Conservation (phyloP, 2,888 invertebrate species). For the Odontocerum albicorne region DNA sequence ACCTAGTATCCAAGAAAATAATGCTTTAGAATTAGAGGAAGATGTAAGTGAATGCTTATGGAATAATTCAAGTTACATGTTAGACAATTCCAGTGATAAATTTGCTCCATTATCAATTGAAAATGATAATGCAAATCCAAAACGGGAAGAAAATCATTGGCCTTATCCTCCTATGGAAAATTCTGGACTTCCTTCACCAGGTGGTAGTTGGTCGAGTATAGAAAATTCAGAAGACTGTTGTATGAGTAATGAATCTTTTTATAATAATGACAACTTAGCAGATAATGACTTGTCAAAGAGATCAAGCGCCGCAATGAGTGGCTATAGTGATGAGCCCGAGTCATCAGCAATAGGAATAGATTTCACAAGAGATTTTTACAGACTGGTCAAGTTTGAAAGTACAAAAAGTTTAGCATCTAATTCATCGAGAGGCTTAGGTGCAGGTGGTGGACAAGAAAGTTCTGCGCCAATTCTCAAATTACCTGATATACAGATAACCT, state of each 20-base stretch:
- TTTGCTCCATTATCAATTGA: constrained; percentile 58
- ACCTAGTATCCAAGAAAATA: constrained; percentile 74
- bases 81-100: constrained; percentile 68
- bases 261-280: constrained; percentile 50
- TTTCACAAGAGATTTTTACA: constrained; percentile 79
- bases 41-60: constrained; percentile 73
- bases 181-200: constrained; percentile 58
- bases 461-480: constrained; percentile 46
- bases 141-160: constrained; percentile 63
- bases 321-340: constrained; percentile 65
- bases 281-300: constrained; percentile 66
- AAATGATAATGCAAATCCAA: constrained; percentile 50
- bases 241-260: constrained; percentile 32
- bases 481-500: constrained; percentile 53
- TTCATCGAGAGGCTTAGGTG: constrained; percentile 66
- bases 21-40: constrained; percentile 71
- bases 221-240: constrained; percentile 44
- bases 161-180: constrained; percentile 56
- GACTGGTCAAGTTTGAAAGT: constrained; percentile 79
- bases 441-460: constrained; percentile 54
- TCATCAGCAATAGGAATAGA: constrained; percentile 70
- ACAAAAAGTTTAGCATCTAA: constrained; percentile 77
- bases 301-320: constrained; percentile 69
- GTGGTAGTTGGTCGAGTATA: constrained; percentile 63
- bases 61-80: constrained; percentile 73